Evolutionary conservation across 2,888 invertebrate genomes (phyloP).

Genomic region (Drosophila gaucha): DNA sequence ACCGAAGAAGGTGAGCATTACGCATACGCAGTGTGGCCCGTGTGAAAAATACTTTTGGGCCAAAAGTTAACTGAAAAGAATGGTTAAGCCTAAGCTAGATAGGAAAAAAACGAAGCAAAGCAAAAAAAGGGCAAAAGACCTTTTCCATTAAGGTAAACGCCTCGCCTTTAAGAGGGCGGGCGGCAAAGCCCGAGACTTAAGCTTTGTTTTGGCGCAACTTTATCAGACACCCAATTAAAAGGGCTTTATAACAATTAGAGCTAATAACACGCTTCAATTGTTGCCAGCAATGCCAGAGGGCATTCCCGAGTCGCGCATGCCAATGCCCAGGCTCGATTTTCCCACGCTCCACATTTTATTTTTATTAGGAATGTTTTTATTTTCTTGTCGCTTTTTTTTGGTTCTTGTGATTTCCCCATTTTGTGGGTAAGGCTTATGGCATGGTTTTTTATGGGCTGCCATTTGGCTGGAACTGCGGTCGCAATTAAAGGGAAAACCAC

Average conservation of each 20-base stretch:
- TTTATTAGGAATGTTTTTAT: conserved; percentile 53
- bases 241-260: conserved; percentile 78
- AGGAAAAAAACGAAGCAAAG: background rate
- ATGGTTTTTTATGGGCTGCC: conserved; percentile 53
- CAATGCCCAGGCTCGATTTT: background rate
- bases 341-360: conserved; percentile 48
- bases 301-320: conserved; percentile 12
- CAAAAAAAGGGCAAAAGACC: conserved; percentile 50
- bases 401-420: conserved; percentile 6
- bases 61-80: conserved; percentile 53
- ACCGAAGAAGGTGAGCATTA: conserved; percentile 49
- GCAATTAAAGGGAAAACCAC: conserved; percentile 72
- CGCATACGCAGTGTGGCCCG: conserved; percentile 67
- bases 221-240: conserved; percentile 78
- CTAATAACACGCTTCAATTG: conserved; percentile 78
- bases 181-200: conserved; percentile 25
- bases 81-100: conserved; percentile 46
- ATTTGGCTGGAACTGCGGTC: conserved; percentile 58
- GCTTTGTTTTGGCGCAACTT: conserved; percentile 66
- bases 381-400: background rate
- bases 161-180: conserved; percentile 1
- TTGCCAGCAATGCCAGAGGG: conserved; percentile 64
- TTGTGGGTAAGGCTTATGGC: conserved; percentile 46
- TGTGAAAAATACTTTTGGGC: conserved; percentile 65
- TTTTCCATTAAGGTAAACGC: conserved; percentile 72